Percentiles rank a stretch among this genome's conserved stretches.
phyloP scores from a whole-genome alignment of 2,113 vertebrate genomes.

The Callospermophilus lateralis region DNA sequence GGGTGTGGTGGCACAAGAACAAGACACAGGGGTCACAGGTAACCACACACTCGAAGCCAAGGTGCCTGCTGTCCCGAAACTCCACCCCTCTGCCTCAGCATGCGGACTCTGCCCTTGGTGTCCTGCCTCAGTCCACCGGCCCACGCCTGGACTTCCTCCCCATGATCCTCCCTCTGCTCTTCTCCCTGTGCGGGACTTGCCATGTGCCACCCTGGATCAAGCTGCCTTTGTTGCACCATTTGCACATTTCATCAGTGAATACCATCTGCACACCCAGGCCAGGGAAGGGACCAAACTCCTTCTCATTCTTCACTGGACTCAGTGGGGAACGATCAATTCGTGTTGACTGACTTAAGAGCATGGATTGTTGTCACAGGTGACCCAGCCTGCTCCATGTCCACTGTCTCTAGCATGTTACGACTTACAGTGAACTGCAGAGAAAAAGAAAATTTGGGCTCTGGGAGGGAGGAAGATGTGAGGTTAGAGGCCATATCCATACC shows the following conservation, averaged over 20 bases:
- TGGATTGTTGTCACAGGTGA: rapidly evolving
- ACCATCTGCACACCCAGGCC: background rate
- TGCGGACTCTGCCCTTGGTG: rapidly evolving
- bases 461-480: background rate
- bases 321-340: rapidly evolving
- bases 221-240: background rate
- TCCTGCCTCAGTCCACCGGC: background rate
- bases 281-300: background rate
- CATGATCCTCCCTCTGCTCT: no score
- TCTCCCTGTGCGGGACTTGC: background rate
- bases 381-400: rapidly evolving
- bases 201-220: background rate
- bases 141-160: background rate
- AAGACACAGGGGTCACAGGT: background rate
- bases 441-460: rapidly evolving
- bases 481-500: slow-evolving; percentile 79
- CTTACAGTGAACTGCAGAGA: background rate
- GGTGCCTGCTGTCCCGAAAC: no score
- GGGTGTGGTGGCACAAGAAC: background rate
- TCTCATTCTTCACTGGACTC: background rate
- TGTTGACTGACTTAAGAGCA: rapidly evolving
- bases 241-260: background rate
- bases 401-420: background rate
- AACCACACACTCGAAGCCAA: background rate
- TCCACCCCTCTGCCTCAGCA: no score